Evolutionary conservation across 30 jellyfish, hydroid and myxozoan genomes (phyloP).

Genomic region (Pseudorhiza aurosa): DNA sequence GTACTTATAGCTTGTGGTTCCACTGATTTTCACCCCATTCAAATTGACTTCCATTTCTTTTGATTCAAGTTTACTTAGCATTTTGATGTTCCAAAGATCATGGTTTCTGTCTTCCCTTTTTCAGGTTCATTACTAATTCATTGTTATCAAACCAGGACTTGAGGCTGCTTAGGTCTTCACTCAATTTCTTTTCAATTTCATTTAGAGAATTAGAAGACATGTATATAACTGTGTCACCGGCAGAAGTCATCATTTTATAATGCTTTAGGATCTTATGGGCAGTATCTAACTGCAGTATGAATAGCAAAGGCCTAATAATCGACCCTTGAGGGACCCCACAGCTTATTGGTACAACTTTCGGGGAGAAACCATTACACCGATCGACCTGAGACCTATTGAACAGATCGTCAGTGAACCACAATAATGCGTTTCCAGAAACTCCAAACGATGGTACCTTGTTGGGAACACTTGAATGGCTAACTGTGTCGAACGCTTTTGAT

Average conservation of each 20-base stretch:
- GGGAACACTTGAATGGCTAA: constrained; percentile 65
- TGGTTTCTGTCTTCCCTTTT: constrained; percentile 66
- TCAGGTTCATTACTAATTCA: constrained; percentile 55
- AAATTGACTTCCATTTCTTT: constrained; percentile 38
- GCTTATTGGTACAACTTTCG: constrained; percentile 42
- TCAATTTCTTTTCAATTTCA: constrained; percentile 39
- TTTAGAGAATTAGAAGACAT: constrained; percentile 40
- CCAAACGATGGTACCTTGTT: constrained; percentile 63
- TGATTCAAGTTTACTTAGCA: constrained; percentile 47
- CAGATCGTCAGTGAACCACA: constrained; percentile 71
- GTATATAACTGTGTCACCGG: constrained; percentile 76
- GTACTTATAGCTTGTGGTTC: constrained; percentile 45
- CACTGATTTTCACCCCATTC: constrained; percentile 36
- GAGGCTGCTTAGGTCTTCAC: constrained; percentile 42
- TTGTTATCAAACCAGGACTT: constrained; percentile 56
- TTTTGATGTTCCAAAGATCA: constrained; percentile 70
- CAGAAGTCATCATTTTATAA: constrained; percentile 44
- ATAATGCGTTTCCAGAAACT: constrained; percentile 34
- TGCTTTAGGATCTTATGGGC: constrained; percentile 45
- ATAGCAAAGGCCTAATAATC: constrained; percentile 63
- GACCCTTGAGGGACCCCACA: constrained; percentile 77
- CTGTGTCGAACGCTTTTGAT: constrained; percentile 76
- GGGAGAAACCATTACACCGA: constrained; percentile 39
- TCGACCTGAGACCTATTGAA: constrained; percentile 61
- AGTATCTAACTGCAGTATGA: constrained; percentile 44